Base-by-base conservation (phyloP, 2,797 vertebrate species). In the Melanotaenia pygmaea region DNA sequence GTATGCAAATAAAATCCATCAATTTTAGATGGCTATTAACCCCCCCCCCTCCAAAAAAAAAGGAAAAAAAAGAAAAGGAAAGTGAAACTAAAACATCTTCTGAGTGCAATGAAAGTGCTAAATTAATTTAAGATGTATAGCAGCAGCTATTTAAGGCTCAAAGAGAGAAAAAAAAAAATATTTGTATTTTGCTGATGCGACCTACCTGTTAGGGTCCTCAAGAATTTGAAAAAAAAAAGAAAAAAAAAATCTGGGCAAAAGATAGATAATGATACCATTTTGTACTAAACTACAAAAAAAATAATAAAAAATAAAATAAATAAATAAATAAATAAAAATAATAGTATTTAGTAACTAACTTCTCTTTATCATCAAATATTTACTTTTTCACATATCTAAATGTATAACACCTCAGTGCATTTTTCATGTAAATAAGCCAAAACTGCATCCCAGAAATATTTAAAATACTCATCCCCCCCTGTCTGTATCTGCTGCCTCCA, bases 1-100 rank as follows among this genome's bases (percentile, higher is more conserved):
- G 69, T 75, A 70, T 86, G 77, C 80, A 86, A 81, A 80, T 75
- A 82, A 87, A 82, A 86, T 83, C 74, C 51, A 85, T 89, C 87
- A 80, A 59, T 62, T 77, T 89, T 81, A 80, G 83, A 38, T 70
- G 66, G 60, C 35, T 56, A 58, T 62, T 77, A 84, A 89, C 82
- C 86, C 11, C 9, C 35, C 10, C 1, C 7, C 24, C 1, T 1
- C 24, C 24, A 1, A 38, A 38, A 13, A 38, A 86, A 72, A 77
- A 77, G 37, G 79, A 50, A 74, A 30, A 74, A 79, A 77, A 74
- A 70, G 56, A 66, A 10, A 38, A 84, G 67, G 69, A 78, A 80
- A 65, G 24, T 37, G 30, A 62, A 78, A 87, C 76, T 72, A 74
- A 71, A 86, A 83, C 62, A 74, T 88, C 73, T 81, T 84, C 74